Conservation (phyloP, 2,888 invertebrate genomes). For the Cosmia pyralina region DNA sequence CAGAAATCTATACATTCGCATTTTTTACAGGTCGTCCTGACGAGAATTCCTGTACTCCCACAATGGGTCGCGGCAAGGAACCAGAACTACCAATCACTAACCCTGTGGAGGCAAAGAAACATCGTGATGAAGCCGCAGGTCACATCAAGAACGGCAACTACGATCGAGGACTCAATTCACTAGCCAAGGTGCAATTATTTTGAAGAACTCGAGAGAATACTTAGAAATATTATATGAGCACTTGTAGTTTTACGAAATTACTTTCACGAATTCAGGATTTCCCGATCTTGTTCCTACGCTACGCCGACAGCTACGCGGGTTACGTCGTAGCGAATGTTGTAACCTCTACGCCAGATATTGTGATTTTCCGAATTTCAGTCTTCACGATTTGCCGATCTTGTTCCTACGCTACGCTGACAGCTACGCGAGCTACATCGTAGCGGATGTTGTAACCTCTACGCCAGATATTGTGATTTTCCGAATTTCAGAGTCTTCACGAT, state of each 20-base stretch:
- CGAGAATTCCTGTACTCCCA: neutral
- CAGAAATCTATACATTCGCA: neutral
- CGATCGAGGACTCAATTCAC: conserved; percentile 92
- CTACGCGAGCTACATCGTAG: conserved; percentile 22
- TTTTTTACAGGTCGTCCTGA: conserved; percentile 12
- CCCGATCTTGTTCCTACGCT: neutral
- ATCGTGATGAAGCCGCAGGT: conserved; percentile 94
- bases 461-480: neutral
- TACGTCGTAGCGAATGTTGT: conserved; percentile 13
- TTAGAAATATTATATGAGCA: neutral
- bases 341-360: neutral
- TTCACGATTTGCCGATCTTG: neutral
- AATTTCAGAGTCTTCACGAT: too few species aligned
- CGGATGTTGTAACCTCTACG: neutral
- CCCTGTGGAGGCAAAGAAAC: conserved; percentile 91
- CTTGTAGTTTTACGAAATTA: neutral
- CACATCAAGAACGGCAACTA: conserved; percentile 94
- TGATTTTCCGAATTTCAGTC: too few species aligned
- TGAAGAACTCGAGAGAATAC: neutral
- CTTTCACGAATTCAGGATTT: neutral
- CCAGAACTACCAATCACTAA: conserved; percentile 83
- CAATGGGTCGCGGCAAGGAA: conserved; percentile 85
- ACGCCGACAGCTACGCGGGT: neutral
- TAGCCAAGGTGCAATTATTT: conserved; percentile 90
- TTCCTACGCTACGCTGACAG: neutral